Evolutionary conservation across 2,888 invertebrate genomes (phyloP).

Genomic region (Tachina lurida): DNA sequence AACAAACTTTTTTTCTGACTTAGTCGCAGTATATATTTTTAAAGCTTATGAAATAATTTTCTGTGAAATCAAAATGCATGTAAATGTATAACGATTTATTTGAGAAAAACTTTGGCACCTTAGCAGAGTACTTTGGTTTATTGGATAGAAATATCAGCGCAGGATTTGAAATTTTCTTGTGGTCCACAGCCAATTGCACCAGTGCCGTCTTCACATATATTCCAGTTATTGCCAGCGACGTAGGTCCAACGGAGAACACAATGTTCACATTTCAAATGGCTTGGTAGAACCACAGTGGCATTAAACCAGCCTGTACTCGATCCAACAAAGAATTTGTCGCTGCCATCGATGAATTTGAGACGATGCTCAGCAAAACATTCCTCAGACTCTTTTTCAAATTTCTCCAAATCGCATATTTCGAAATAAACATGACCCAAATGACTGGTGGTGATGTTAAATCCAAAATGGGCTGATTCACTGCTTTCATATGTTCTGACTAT

Average conservation of each 20-base stretch:
- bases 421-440: not conserved
- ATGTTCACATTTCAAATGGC: not conserved
- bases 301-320: not conserved
- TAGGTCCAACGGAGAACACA: constrained; percentile 6
- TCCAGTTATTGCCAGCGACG: not conserved
- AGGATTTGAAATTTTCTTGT: constrained; percentile 6
- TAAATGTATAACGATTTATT: no score
- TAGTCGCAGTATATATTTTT: no score
- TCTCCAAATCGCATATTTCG: not conserved
- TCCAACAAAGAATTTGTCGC: not conserved
- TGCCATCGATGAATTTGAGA: not conserved
- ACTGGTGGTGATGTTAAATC: not conserved
- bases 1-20: no score
- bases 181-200: not conserved
- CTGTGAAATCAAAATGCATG: no score
- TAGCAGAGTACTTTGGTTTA: not conserved
- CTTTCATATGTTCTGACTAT: not conserved
- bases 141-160: constrained; percentile 14
- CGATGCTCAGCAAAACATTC: not conserved
- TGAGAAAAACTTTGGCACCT: no score
- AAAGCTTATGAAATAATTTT: no score
- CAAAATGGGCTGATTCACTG: no score
- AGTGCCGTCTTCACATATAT: not conserved
- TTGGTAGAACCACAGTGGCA: not conserved
- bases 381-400: not conserved